Conservation (phyloP, 2,113 vertebrate genomes). For the Oostethus manadensis region DNA sequence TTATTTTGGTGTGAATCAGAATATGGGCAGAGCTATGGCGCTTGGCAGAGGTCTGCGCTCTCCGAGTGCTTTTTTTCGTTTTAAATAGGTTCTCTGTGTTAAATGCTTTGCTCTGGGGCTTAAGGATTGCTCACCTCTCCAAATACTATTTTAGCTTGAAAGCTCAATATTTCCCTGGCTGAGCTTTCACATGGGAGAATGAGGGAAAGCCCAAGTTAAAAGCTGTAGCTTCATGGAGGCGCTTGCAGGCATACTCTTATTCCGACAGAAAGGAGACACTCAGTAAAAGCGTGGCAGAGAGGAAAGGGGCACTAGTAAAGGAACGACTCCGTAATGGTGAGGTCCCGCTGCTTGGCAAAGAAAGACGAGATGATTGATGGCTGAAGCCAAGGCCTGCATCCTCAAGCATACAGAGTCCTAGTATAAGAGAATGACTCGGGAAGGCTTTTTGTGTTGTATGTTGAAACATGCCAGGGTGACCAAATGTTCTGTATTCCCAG, state of each 20-base stretch:
- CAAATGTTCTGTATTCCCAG: no score
- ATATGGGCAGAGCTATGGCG: no score
- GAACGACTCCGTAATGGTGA: constrained; percentile 68
- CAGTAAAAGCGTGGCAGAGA: constrained; percentile 58
- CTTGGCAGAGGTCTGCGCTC: no score
- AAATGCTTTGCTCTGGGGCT: constrained; percentile 70
- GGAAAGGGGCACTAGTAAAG: constrained; percentile 71
- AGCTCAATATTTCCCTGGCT: constrained; percentile 68
- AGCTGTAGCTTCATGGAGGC: constrained; percentile 57
- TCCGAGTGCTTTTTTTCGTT: no score
- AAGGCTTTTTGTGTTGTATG: no score
- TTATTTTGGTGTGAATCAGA: no score
- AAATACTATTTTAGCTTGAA: constrained; percentile 71
- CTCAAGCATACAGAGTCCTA: constrained; percentile 57
- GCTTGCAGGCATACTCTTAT: constrained; percentile 68
- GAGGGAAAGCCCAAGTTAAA: constrained; percentile 53
- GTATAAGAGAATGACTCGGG: constrained; percentile 54
- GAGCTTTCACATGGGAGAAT: constrained; percentile 55
- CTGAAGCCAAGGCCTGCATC: constrained; percentile 59
- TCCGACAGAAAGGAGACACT: constrained; percentile 66
- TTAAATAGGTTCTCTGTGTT: constrained; percentile 72
- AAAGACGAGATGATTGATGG: constrained; percentile 67
- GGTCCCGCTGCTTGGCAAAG: constrained; percentile 63
- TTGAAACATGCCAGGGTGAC: no score
- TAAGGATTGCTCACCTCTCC: constrained; percentile 70